Evolutionary conservation across 2,797 vertebrate genomes (phyloP), one percentile per base, ranked within the genome.

Genomic region (Aselliscus stoliczkanus): DNA sequence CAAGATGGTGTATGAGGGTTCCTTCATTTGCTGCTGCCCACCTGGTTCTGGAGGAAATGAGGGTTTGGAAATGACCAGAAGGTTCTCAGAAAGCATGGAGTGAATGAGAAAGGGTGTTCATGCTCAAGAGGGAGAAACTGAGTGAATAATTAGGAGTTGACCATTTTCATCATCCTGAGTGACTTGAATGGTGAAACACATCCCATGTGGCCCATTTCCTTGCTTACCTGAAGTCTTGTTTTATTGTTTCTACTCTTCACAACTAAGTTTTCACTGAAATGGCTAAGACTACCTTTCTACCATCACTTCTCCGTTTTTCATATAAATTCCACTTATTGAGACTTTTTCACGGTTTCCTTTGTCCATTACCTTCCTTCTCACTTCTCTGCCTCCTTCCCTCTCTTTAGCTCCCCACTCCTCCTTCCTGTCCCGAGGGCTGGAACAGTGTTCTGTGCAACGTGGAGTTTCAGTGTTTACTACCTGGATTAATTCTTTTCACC

Each of bases 111-210:
- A 54, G 31, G 47, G 47, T 15, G 14, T 50, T 15, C 14, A 50
- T 14, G 14, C 47, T 50, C 47, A 14, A 50, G 47, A 50, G 47
- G 47, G 47, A 14, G 15, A 50, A 50, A 50, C 47, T 50, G 47
- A 11, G 18, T 7, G n/a, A 4, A 3, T 23, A 27, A 15, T 54
- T 4, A 4, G 86, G n/a, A 76, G 42, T 0, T 42, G 77, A 11
- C 37, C 25, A 0, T 37, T 25, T 11, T 56, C 60, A 50, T 9
- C 1, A 3, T 13, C 62, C 27, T 20, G 86, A 34, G 17, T 1
- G 5, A 20, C 47, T 12, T 0, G 3, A 29, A 25, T 10, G 11
- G 37, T 15, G 64, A 34, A 3, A 6, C 2, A 1, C 11, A 2
- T 17, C 18, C 52, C 11, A 15, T 1, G 44, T 10, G 91, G 11